Conservation (phyloP, 2,888 invertebrate genomes). For the Plusia festucae region DNA sequence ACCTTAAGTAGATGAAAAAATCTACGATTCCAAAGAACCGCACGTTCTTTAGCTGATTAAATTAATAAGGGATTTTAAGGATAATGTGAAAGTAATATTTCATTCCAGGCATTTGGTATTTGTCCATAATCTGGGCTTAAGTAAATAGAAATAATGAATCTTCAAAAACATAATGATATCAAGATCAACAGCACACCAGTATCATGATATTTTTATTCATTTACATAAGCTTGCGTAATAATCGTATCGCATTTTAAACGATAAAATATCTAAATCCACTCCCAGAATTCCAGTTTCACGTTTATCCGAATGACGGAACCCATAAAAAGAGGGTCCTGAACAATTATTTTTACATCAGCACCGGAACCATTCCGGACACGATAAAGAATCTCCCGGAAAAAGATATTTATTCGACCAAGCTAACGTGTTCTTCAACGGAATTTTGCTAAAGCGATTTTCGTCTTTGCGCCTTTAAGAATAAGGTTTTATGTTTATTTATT, state of each 20-base stretch:
- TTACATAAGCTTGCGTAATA: conserved; percentile 50
- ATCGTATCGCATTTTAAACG: conserved; percentile 43
- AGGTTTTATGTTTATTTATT: conserved; percentile 33
- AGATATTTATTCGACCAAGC: conserved; percentile 71
- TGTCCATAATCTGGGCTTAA: too few relatives aligned
- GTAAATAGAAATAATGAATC: too few relatives aligned
- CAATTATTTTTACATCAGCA: conserved; percentile 81
- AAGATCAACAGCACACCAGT: conserved; percentile 19
- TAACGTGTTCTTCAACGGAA: conserved; percentile 44
- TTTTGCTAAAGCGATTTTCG: conserved; percentile 26
- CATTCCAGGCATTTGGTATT: too few relatives aligned
- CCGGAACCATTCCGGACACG: conserved; percentile 73
- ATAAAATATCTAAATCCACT: conserved; percentile 66
- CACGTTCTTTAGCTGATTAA: too few relatives aligned
- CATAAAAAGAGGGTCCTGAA: conserved; percentile 69
- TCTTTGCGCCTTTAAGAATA: conserved; percentile 47
- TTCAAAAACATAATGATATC: conserved; percentile 11
- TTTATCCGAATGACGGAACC: conserved; percentile 63
- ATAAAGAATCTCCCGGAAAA: conserved; percentile 77
- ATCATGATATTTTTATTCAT: conserved; percentile 34
- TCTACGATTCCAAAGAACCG: too few relatives aligned
- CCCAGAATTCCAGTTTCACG: conserved; percentile 54
- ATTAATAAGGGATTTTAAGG: too few relatives aligned
- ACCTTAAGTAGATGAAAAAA: too few relatives aligned
- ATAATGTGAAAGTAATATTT: too few relatives aligned